phyloP scores from a whole-genome alignment of 2,113 vertebrate species.

The Argyrosomus japonicus region DNA sequence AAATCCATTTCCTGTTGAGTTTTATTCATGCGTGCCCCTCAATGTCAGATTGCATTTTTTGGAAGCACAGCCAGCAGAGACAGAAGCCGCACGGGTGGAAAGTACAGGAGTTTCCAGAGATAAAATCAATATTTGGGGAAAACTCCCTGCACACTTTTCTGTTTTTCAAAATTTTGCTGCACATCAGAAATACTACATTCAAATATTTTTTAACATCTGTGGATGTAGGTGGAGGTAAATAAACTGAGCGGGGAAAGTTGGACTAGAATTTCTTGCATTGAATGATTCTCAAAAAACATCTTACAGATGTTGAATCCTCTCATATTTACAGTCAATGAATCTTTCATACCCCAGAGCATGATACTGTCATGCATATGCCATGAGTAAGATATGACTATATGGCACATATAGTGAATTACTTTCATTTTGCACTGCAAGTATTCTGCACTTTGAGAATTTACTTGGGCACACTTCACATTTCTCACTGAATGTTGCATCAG shows the following conservation, averaged over 20 bases:
- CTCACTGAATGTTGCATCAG: too few species aligned
- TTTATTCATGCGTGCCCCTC: not conserved
- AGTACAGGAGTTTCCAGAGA: constrained; percentile 6
- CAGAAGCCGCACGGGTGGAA: not conserved
- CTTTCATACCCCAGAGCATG: not conserved
- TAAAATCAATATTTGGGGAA: not conserved
- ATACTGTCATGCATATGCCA: not conserved
- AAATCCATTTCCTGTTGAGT: constrained; percentile 1
- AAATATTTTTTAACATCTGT: not conserved
- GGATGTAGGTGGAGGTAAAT: not conserved
- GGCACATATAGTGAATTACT: not conserved
- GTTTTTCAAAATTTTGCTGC: not conserved
- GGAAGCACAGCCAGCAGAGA: not conserved
- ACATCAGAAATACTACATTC: not conserved
- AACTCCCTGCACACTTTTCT: not conserved
- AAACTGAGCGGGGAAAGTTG: not conserved
- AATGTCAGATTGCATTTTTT: not conserved
- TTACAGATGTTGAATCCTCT: not conserved
- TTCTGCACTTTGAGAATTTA: not conserved
- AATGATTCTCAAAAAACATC: not conserved
- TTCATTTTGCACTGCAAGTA: not conserved
- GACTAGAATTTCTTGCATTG: not conserved
- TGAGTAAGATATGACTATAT: not conserved
- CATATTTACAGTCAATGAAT: not conserved
- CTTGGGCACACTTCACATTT: too few species aligned